Evolutionary conservation across 2,113 vertebrate genomes (phyloP).

Genomic region (Crotalus viridis): DNA sequence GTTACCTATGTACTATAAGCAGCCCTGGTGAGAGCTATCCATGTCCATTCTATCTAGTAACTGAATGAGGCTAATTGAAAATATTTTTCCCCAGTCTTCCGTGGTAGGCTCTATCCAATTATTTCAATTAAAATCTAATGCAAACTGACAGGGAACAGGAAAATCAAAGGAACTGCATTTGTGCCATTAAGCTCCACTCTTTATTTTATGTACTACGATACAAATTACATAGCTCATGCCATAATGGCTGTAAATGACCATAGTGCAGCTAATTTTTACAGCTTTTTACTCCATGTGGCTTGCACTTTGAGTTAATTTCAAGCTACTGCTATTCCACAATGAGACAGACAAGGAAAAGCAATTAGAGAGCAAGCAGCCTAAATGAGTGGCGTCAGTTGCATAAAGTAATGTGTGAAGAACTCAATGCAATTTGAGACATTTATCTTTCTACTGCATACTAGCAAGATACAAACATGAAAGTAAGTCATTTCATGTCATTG

Average conservation of each 20-base stretch:
- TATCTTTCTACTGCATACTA: neutral
- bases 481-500: slow-evolving; percentile 32
- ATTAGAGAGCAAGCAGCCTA: slow-evolving; percentile 36
- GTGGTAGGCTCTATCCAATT: slow-evolving; percentile 39
- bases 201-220: slow-evolving; percentile 23
- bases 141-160: slow-evolving; percentile 32
- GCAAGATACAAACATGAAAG: slow-evolving; percentile 45
- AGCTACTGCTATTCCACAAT: slow-evolving; percentile 44
- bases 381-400: slow-evolving; percentile 13
- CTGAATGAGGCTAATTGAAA: slow-evolving; percentile 42
- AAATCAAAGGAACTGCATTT: slow-evolving; percentile 39
- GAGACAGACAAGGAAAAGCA: slow-evolving; percentile 37
- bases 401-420: slow-evolving; percentile 33
- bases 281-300: slow-evolving; percentile 33
- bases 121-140: slow-evolving; percentile 46
- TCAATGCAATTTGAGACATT: slow-evolving; percentile 21
- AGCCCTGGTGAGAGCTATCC: slow-evolving; percentile 19
- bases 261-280: slow-evolving; percentile 39
- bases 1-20: neutral
- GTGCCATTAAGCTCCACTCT: slow-evolving; percentile 44
- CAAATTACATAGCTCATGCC: neutral
- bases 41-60: slow-evolving; percentile 43
- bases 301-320: slow-evolving; percentile 56
- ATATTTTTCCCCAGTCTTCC: slow-evolving; percentile 35
- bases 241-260: slow-evolving; percentile 36